phyloP scores from a whole-genome alignment of 2,888 invertebrate genomes.

The Prosapia bicincta region DNA sequence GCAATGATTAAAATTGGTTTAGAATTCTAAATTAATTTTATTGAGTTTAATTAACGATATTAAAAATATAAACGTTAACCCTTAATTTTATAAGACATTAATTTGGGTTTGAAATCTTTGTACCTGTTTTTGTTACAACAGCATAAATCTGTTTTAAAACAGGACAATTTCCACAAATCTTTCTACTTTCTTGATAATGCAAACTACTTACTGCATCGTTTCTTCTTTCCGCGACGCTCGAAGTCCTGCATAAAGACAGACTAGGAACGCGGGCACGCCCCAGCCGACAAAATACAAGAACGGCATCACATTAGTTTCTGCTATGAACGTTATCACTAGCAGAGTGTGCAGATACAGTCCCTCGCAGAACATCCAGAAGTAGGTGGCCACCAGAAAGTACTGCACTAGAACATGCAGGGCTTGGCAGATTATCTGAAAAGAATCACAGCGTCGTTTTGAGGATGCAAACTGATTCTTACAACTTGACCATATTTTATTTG shows the following conservation, averaged over 20 bases:
- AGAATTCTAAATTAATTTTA: no score
- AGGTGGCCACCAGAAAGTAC: conserved; percentile 87
- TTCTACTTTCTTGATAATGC: neutral
- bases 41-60: no score
- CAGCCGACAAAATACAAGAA: conserved; percentile 83
- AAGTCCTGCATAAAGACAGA: conserved; percentile 62
- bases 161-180: no score
- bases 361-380: conserved; percentile 96
- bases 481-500: no score
- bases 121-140: no score
- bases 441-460: neutral
- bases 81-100: no score
- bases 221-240: conserved; percentile 53
- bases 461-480: no score
- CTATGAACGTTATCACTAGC: conserved; percentile 86
- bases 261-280: conserved; percentile 69
- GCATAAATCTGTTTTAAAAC: no score
- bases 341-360: conserved; percentile 91
- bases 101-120: no score
- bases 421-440: conserved; percentile 70
- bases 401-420: conserved; percentile 76
- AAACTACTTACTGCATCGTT: conserved; percentile 55
- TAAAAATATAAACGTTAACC: no score
- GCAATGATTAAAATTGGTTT: no score
- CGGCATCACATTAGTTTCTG: conserved; percentile 78